These are phyloP conservation scores for Emmelina monodactyla DNA, from an alignment of 2,888 invertebrate genomes.

Conservation along the genomic window DNA sequence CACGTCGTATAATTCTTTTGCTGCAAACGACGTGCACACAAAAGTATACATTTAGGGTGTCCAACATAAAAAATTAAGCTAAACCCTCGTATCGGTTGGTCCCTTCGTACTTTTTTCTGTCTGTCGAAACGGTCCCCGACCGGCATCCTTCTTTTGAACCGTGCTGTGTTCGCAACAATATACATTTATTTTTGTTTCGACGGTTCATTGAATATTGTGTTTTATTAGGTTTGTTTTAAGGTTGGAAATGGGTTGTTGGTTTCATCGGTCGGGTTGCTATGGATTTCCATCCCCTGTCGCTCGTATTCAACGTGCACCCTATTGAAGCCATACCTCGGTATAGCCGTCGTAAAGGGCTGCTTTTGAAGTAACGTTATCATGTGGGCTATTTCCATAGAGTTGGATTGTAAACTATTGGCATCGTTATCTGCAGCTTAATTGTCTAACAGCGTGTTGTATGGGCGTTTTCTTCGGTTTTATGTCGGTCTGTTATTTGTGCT, in stretches of 20 bases:
- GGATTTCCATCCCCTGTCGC: background rate
- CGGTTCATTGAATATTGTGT: no score
- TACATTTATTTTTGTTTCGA: no score
- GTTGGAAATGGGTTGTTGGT: no score
- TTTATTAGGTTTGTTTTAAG: no score
- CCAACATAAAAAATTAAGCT: background rate
- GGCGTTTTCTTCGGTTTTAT: background rate
- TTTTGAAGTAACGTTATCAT: background rate
- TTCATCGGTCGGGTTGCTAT: background rate
- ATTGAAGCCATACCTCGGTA: conserved; percentile 32
- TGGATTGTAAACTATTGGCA: no score
- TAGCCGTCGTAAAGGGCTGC: conserved; percentile 20
- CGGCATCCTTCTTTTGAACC: background rate
- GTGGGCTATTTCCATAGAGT: background rate
- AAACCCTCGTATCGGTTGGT: background rate
- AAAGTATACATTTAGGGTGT: no score
- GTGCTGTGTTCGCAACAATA: background rate
- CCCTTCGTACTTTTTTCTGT: conserved; percentile 5
- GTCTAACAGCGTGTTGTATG: background rate
- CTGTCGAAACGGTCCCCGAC: background rate
- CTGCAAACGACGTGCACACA: no score
- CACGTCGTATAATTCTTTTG: no score
- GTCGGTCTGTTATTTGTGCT: no score
- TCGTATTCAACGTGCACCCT: conserved; percentile 30
- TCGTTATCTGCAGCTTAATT: background rate